A percentile compares a stretch with the other conserved stretches of the same genome.
Conservation (phyloP, 64 coral and sea anemone species). For the Pocillopora verrucosa region DNA sequence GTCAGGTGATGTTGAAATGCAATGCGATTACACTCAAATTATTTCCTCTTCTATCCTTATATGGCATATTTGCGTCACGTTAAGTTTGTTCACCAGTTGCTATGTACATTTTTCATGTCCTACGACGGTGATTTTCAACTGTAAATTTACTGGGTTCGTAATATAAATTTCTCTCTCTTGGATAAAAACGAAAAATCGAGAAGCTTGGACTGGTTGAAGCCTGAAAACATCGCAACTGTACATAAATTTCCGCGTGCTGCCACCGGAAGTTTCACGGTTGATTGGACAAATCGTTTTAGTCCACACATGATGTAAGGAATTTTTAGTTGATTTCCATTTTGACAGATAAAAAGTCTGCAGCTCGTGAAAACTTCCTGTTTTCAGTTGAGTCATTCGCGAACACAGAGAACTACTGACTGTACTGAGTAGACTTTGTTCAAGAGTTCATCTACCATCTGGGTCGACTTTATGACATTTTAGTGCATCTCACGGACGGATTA, state of each 20-base stretch:
- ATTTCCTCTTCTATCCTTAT: not conserved
- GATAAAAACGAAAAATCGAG: not conserved
- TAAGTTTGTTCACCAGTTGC: slow-evolving; percentile 7
- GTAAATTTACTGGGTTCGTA: not conserved
- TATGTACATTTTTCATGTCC: not conserved
- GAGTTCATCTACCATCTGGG: not conserved
- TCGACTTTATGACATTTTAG: too few species aligned
- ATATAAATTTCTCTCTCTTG: not conserved
- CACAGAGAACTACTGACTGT: not conserved
- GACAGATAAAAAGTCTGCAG: not conserved
- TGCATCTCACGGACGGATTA: not conserved
- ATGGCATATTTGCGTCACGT: slow-evolving; percentile 27
- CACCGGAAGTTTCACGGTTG: slow-evolving; percentile 41
- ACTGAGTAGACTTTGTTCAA: not conserved
- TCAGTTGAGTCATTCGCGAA: slow-evolving; percentile 8
- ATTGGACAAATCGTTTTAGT: not conserved
- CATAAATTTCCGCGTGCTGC: not conserved
- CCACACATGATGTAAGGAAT: not conserved
- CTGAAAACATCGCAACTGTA: not conserved
- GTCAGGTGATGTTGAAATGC: not conserved
- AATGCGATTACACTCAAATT: not conserved
- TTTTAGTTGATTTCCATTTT: not conserved
- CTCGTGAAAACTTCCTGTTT: slow-evolving; percentile 11
- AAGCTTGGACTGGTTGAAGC: not conserved
- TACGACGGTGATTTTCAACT: not conserved